Evolutionary conservation across 2,113 vertebrate genomes (phyloP).

Genomic region (Eonycteris spelaea): DNA sequence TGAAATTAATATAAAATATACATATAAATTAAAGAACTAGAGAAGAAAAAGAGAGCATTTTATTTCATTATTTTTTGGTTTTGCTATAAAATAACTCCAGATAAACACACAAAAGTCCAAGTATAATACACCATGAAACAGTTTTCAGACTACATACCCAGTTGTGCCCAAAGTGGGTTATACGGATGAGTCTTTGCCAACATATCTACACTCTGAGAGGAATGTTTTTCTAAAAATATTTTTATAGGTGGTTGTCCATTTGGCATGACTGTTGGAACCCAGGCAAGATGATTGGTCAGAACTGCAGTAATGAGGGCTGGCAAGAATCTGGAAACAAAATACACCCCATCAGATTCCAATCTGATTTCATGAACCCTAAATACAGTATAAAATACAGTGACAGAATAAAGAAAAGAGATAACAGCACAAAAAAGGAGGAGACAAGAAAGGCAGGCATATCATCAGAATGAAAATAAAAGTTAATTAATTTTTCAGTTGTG

Average conservation of each 20-base stretch:
- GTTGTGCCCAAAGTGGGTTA: slow-evolving; percentile 98
- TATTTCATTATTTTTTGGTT: background rate
- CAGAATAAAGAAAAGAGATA: background rate
- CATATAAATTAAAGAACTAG: no score
- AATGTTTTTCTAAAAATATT: slow-evolving; percentile 99
- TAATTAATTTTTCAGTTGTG: background rate
- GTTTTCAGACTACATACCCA: slow-evolving; percentile 85
- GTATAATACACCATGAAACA: background rate
- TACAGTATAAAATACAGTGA: background rate
- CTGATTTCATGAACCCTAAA: background rate
- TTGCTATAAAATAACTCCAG: slow-evolving; percentile 10
- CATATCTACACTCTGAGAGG: slow-evolving; percentile 97
- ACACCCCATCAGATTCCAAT: background rate
- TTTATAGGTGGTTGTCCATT: slow-evolving; percentile 98
- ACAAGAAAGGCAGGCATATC: background rate
- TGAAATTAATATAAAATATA: no score
- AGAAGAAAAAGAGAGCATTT: background rate
- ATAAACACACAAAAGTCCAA: background rate
- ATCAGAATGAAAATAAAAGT: background rate
- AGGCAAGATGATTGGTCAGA: slow-evolving; percentile 97
- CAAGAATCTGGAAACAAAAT: slow-evolving; percentile 89
- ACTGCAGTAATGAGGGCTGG: slow-evolving; percentile 97
- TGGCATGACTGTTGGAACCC: slow-evolving; percentile 99
- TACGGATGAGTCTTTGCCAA: slow-evolving; percentile 98
- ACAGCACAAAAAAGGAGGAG: background rate